Conservation (phyloP, 2,888 invertebrate species). For the Lepidochrysops patricia region DNA sequence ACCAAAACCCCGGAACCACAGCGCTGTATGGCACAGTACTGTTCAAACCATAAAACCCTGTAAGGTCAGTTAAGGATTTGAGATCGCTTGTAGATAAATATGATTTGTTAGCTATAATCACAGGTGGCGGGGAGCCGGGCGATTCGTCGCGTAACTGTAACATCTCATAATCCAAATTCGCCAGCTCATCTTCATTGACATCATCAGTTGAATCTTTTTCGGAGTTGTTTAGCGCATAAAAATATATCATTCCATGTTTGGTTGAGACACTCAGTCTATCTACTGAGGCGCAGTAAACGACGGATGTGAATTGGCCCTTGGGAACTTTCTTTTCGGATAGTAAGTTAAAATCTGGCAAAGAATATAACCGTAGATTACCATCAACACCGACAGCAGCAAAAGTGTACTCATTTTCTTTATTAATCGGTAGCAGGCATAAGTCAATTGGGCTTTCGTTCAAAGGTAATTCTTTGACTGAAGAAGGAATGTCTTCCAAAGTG, state of each 20-base stretch:
- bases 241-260: constrained; percentile 85
- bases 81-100: constrained; percentile 76
- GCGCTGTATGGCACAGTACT: constrained; percentile 81
- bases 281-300: constrained; percentile 89
- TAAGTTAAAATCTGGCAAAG: constrained; percentile 80
- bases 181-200: constrained; percentile 79
- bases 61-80: constrained; percentile 81
- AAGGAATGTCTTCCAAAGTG: constrained; percentile 74
- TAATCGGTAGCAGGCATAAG: constrained; percentile 78
- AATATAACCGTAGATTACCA: constrained; percentile 82
- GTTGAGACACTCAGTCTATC: constrained; percentile 91
- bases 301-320: constrained; percentile 84
- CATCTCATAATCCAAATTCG: constrained; percentile 64
- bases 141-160: constrained; percentile 50
- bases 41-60: constrained; percentile 80
- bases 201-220: constrained; percentile 83
- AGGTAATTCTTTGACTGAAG: constrained; percentile 75
- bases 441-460: constrained; percentile 80
- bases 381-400: constrained; percentile 83
- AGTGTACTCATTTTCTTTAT: constrained; percentile 70
- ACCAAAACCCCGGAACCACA: constrained; percentile 95
- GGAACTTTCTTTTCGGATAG: constrained; percentile 80
- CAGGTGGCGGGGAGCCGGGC: constrained; percentile 43
- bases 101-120: constrained; percentile 74
- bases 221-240: constrained; percentile 83